phyloP scores from a whole-genome alignment of 2,888 invertebrate genomes.

The Clitarchus hookeri region DNA sequence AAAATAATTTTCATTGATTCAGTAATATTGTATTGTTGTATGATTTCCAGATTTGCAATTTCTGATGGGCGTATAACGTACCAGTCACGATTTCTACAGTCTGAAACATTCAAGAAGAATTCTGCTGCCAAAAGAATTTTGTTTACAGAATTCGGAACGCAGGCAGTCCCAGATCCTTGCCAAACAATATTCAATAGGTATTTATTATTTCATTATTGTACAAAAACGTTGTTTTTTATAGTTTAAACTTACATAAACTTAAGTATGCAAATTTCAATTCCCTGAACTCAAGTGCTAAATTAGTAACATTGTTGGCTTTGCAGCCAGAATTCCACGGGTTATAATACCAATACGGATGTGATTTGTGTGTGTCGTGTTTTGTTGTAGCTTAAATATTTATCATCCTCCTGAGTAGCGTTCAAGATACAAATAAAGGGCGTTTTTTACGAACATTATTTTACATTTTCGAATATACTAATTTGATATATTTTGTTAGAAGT shows the following conservation, averaged over 20 bases:
- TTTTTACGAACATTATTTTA: no score
- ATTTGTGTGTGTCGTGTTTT: no score
- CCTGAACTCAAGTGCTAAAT: background rate
- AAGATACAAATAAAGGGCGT: no score
- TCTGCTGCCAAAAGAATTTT: slow-evolving; percentile 80
- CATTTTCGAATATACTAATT: no score
- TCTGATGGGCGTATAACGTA: slow-evolving; percentile 75
- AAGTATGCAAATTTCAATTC: background rate
- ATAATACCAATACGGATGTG: no score
- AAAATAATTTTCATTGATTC: no score
- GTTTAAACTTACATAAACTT: background rate
- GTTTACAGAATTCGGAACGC: slow-evolving; percentile 82
- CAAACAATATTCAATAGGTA: slow-evolving; percentile 68
- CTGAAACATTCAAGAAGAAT: slow-evolving; percentile 72
- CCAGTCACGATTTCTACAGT: slow-evolving; percentile 75
- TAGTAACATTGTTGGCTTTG: background rate
- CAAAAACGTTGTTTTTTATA: background rate
- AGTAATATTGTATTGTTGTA: no score
- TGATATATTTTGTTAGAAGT: no score
- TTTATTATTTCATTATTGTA: background rate
- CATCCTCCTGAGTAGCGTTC: no score
- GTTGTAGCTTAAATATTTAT: no score
- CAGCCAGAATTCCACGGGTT: no score
- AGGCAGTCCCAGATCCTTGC: slow-evolving; percentile 76
- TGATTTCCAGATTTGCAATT: slow-evolving; percentile 68